Percentiles rank a stretch among this genome's conserved stretches.
Evolutionary conservation across 1,140 invertebrate genomes (phyloP).

Genomic region (Drosophila erecta): DNA sequence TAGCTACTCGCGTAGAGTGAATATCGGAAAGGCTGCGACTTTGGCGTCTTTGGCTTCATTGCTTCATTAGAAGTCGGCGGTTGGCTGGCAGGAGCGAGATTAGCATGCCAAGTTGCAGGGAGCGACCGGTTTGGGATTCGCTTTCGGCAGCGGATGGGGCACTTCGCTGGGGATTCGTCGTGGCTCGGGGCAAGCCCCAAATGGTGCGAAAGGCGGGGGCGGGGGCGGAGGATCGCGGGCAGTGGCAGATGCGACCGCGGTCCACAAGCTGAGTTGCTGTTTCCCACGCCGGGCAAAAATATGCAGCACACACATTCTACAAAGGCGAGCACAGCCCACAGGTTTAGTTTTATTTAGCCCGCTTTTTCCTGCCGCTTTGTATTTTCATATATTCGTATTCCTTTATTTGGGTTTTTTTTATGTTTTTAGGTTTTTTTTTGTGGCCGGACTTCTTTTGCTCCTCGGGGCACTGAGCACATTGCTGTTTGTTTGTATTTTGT

Average conservation of each 20-base stretch:
- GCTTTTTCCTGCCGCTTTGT: conserved; percentile 35
- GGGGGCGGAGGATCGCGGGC: not conserved
- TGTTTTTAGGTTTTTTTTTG: conserved; percentile 11
- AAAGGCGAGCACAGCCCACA: conserved; percentile 55
- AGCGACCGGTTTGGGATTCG: conserved; percentile 56
- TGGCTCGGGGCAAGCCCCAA: conserved; percentile 53
- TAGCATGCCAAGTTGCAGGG: conserved; percentile 55
- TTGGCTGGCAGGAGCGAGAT: conserved; percentile 43
- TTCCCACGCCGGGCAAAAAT: conserved; percentile 71
- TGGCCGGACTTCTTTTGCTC: conserved; percentile 20
- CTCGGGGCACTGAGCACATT: conserved; percentile 17
- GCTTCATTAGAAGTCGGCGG: conserved; percentile 66
- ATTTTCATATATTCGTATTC: conserved; percentile 19
- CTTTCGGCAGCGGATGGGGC: not conserved
- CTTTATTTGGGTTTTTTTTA: conserved; percentile 9
- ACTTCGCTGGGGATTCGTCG: conserved; percentile 19
- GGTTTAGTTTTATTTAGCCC: conserved; percentile 62
- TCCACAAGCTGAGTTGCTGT: conserved; percentile 60
- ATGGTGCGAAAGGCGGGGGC: conserved; percentile 13
- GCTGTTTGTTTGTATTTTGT: conserved; percentile 21
- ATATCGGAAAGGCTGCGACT: conserved; percentile 41
- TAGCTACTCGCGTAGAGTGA: conserved; percentile 43
- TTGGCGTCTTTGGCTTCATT: conserved; percentile 45
- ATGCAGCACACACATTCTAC: conserved; percentile 34
- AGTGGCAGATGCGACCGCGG: conserved; percentile 40